A percentile compares a stretch with the other conserved stretches of the same genome.
phyloP scores from a whole-genome alignment of 2,888 invertebrate species.

The Tiliacea aurago region DNA sequence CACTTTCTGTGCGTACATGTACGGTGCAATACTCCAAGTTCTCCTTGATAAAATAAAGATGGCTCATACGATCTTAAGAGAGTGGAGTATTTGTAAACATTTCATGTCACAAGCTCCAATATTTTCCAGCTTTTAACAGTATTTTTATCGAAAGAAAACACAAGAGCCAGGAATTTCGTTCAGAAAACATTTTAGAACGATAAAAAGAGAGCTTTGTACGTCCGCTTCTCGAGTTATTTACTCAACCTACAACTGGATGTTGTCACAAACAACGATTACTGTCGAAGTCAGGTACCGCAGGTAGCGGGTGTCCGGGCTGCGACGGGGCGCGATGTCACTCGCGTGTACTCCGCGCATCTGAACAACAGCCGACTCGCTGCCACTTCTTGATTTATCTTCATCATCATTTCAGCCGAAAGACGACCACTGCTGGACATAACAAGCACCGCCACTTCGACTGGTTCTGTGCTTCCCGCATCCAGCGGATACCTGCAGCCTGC shows the following conservation, averaged over 20 bases:
- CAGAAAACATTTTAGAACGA: conserved; percentile 44
- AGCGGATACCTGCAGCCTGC: too few species aligned
- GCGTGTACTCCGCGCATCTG: conserved; percentile 19
- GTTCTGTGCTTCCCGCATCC: too few species aligned
- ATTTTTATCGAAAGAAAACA: conserved; percentile 57
- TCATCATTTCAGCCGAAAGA: too few species aligned
- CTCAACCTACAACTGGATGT: conserved; percentile 40
- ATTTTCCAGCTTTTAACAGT: conserved; percentile 25
- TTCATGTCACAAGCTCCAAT: conserved; percentile 42
- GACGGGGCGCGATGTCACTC: conserved; percentile 8
- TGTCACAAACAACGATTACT: conserved; percentile 41
- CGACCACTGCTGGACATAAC: too few species aligned
- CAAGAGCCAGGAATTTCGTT: conserved; percentile 41
- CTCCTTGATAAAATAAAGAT: conserved; percentile 22
- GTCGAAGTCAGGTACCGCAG: background rate
- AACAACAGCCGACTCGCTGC: conserved; percentile 1
- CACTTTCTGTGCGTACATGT: conserved; percentile 16
- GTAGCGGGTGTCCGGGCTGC: background rate
- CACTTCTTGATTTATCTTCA: background rate
- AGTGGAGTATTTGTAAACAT: conserved; percentile 56
- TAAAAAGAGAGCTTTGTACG: conserved; percentile 41
- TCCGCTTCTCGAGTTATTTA: conserved; percentile 39
- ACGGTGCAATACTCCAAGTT: background rate
- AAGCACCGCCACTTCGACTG: too few species aligned
- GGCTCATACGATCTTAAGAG: conserved; percentile 17